Evolutionary conservation across 2,888 invertebrate genomes (phyloP).

Genomic region (Eledone cirrhosa): DNA sequence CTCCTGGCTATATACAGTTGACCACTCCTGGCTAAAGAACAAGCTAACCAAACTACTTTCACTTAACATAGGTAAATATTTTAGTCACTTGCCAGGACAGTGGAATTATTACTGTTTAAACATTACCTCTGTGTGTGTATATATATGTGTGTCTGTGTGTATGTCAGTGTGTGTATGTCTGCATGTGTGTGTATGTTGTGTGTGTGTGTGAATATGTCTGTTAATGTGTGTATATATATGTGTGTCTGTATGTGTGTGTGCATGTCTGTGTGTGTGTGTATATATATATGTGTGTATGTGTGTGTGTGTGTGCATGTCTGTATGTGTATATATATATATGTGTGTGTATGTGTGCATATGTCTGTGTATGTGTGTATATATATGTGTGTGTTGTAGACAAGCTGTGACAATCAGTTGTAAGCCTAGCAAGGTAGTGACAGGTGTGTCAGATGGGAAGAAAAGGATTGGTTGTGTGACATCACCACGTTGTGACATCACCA

Average conservation of each 20-base stretch:
- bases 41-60: neutral
- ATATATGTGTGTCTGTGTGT: neutral
- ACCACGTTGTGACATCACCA: too few relatives aligned
- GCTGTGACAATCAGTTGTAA: too few relatives aligned
- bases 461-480: too few relatives aligned
- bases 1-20: neutral
- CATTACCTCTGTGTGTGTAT: neutral
- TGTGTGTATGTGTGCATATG: neutral
- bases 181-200: neutral
- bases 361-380: neutral
- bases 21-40: neutral
- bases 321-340: neutral
- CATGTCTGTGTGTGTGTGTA: neutral
- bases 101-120: neutral
- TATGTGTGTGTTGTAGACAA: too few relatives aligned
- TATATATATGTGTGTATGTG: neutral
- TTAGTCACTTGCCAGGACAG: neutral
- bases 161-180: neutral
- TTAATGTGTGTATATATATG: too few relatives aligned
- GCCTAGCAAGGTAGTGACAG: too few relatives aligned
- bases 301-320: neutral
- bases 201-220: neutral
- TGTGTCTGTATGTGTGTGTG: neutral
- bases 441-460: too few relatives aligned
- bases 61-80: neutral